Conservation (phyloP, 2,797 vertebrate species). For the Myiotriccus ornatus region DNA sequence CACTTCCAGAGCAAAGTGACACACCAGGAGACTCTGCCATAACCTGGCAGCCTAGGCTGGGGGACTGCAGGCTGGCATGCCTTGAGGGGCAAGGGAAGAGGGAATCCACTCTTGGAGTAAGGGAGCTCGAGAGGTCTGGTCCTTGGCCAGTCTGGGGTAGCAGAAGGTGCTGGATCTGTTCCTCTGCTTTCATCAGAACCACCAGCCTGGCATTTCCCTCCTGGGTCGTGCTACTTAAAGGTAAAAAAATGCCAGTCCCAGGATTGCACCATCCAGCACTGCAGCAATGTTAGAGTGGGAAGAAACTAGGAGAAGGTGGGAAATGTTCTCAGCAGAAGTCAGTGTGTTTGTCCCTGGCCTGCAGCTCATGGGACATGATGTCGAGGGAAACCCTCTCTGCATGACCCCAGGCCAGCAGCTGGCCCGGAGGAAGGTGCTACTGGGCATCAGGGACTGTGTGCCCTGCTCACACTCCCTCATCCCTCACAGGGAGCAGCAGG, state of each 20-base stretch:
- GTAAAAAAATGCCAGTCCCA: background rate
- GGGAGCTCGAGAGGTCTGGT: background rate
- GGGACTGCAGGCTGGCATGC: background rate
- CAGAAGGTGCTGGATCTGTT: background rate
- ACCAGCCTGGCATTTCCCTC: background rate
- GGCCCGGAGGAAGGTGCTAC: background rate
- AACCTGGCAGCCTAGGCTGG: background rate
- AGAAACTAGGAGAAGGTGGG: background rate
- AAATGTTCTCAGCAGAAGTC: background rate
- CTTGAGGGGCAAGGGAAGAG: background rate
- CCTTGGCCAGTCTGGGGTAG: background rate
- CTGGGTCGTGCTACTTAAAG: background rate
- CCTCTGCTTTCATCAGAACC: background rate
- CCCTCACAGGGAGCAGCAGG: background rate
- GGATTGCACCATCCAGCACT: background rate
- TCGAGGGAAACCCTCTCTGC: background rate
- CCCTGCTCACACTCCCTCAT: background rate
- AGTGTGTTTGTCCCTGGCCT: background rate
- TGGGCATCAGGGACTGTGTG: background rate
- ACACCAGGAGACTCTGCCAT: background rate
- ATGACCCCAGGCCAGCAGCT: background rate
- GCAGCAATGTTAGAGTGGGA: background rate
- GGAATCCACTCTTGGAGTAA: background rate
- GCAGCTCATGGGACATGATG: accelerated
- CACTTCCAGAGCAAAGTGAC: background rate